These are phyloP conservation scores for Lepidurus couesii DNA, from an alignment of 1,140 invertebrate species.

Conservation along the genomic window DNA sequence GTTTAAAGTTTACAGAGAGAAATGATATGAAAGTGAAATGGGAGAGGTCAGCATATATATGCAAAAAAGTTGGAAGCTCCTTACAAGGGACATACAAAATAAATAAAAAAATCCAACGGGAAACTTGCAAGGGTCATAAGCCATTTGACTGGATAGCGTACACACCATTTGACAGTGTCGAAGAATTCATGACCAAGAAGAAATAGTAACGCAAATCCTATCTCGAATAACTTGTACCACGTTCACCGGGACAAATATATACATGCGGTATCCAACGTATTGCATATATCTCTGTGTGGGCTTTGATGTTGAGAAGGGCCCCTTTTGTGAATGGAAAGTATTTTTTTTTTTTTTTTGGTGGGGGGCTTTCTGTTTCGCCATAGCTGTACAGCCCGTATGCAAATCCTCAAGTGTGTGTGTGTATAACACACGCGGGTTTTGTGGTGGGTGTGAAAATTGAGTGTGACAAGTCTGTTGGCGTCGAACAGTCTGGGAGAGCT, in stretches of 20 bases:
- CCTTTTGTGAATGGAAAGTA: neutral
- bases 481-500: constrained; percentile 15
- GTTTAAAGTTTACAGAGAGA: no score
- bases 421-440: constrained; percentile 4
- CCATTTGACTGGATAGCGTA: neutral
- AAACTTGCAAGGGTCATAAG: neutral
- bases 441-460: constrained; percentile 14
- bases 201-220: neutral
- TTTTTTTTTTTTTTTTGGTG: neutral
- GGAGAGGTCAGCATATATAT: no score
- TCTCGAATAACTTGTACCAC: constrained; percentile 1
- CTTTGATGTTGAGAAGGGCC: neutral
- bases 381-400: neutral
- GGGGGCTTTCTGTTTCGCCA: neutral
- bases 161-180: neutral
- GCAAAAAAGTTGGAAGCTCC: no score
- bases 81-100: no score
- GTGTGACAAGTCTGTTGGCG: constrained; percentile 3
- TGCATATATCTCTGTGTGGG: neutral
- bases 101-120: neutral
- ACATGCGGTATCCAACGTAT: neutral
- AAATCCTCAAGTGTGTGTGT: constrained; percentile 8
- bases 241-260: neutral
- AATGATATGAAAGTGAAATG: no score
- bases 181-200: neutral